Evolutionary conservation across 2,113 vertebrate genomes (phyloP).

Genomic region (Engraulis encrasicolus): DNA sequence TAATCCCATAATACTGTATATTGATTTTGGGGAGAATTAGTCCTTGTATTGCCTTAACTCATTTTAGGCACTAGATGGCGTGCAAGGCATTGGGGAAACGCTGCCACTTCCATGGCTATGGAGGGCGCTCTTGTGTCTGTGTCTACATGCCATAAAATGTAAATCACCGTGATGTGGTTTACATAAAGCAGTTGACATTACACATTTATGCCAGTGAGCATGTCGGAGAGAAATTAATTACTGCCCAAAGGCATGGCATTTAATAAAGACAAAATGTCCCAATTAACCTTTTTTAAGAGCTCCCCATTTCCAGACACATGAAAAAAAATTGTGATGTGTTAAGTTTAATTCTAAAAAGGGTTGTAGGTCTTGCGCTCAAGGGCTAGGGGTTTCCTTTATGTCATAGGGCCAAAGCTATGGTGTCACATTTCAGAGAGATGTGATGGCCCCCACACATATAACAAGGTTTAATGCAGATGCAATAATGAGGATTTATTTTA

Average conservation of each 20-base stretch:
- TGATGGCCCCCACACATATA: constrained; percentile 15
- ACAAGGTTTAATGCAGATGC: not conserved
- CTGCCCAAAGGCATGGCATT: constrained; percentile 50
- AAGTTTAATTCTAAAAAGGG: constrained; percentile 33
- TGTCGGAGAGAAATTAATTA: constrained; percentile 60
- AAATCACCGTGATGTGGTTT: constrained; percentile 17
- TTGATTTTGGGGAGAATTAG: too few species aligned
- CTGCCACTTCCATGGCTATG: not conserved
- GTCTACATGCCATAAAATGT: constrained; percentile 5
- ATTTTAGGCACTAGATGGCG: constrained; percentile 33
- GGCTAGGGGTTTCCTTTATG: constrained; percentile 28
- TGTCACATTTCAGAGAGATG: constrained; percentile 32
- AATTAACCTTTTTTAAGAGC: constrained; percentile 48
- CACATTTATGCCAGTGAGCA: constrained; percentile 42
- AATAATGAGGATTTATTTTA: not conserved
- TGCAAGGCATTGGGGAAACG: not conserved
- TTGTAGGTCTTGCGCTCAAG: constrained; percentile 13
- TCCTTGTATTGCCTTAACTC: too few species aligned
- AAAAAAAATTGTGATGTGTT: constrained; percentile 28
- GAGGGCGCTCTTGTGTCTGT: not conserved
- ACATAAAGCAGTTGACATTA: constrained; percentile 22
- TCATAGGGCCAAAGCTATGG: constrained; percentile 16
- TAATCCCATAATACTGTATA: too few species aligned
- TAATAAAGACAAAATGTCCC: constrained; percentile 45
- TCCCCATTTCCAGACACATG: constrained; percentile 39